Evolutionary conservation across 2,113 vertebrate species (phyloP).

Genomic region (Phaethornis superciliosus): DNA sequence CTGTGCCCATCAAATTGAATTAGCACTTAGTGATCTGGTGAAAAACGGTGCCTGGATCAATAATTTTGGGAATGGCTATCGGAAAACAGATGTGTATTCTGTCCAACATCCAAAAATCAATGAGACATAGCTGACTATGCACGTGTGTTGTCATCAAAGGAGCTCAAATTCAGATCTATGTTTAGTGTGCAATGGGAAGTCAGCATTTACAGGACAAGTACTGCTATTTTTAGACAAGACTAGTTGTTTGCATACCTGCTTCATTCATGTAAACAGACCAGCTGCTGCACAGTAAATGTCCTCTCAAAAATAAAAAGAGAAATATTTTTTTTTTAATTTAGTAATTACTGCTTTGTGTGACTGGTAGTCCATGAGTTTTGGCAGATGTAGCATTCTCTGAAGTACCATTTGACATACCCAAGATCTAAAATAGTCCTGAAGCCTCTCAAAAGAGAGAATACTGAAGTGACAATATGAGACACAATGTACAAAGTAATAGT

Average conservation of each 20-base stretch:
- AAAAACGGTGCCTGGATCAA: constrained; percentile 62
- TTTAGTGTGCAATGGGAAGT: not conserved
- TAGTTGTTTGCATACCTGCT: not conserved
- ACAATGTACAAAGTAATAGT: not conserved
- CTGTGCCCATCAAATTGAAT: constrained; percentile 60
- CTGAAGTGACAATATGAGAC: not conserved
- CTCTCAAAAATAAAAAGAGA: not conserved
- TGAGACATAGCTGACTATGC: not conserved
- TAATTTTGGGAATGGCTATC: constrained; percentile 7
- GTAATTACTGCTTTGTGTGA: not conserved
- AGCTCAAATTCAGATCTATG: not conserved
- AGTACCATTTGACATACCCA: not conserved
- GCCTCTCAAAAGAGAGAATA: not conserved
- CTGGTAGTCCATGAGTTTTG: not conserved
- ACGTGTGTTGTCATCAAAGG: not conserved
- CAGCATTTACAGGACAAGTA: not conserved
- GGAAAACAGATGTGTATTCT: constrained; percentile 41
- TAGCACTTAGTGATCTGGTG: constrained; percentile 49
- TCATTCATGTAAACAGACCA: not conserved
- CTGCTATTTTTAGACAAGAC: constrained; percentile 5
- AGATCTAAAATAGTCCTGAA: not conserved
- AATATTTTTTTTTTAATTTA: fast-evolving
- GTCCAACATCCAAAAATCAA: constrained; percentile 36
- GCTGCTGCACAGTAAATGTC: not conserved
- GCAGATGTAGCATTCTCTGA: not conserved